phyloP scores from a whole-genome alignment of 2,888 invertebrate species.

The Cheilosia pagana region DNA sequence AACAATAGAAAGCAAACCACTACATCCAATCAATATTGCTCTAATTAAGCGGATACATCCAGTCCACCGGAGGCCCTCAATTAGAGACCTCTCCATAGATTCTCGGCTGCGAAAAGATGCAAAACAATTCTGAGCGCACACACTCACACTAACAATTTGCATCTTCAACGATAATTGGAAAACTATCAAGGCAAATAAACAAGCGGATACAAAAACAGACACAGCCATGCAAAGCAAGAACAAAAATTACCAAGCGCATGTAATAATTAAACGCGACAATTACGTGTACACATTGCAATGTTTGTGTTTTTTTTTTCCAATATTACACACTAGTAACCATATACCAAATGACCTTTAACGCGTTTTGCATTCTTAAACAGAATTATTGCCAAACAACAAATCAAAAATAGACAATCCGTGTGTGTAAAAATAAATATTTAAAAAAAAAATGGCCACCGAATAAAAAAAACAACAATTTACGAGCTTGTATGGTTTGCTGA shows the following conservation, averaged over 20 bases:
- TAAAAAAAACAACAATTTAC: neutral
- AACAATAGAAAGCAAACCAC: neutral
- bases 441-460: neutral
- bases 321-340: slow-evolving; percentile 1
- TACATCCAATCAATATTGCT: neutral
- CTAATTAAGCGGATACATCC: neutral
- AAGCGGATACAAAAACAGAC: slow-evolving; percentile 1
- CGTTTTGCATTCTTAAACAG: slow-evolving; percentile 15
- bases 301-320: neutral
- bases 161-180: neutral
- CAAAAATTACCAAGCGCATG: neutral
- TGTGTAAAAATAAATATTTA: neutral
- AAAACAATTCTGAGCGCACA: neutral
- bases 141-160: neutral
- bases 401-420: neutral
- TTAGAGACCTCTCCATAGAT: neutral
- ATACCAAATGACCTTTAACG: slow-evolving; percentile 22
- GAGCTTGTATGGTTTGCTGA: neutral
- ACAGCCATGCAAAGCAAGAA: neutral
- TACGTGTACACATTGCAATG: neutral
- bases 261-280: neutral
- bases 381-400: slow-evolving; percentile 3
- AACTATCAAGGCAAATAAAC: neutral
- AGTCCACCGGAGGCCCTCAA: neutral
- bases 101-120: neutral